Conservation (phyloP, 2,113 vertebrate species). For the Phylloscopus whistleri region DNA sequence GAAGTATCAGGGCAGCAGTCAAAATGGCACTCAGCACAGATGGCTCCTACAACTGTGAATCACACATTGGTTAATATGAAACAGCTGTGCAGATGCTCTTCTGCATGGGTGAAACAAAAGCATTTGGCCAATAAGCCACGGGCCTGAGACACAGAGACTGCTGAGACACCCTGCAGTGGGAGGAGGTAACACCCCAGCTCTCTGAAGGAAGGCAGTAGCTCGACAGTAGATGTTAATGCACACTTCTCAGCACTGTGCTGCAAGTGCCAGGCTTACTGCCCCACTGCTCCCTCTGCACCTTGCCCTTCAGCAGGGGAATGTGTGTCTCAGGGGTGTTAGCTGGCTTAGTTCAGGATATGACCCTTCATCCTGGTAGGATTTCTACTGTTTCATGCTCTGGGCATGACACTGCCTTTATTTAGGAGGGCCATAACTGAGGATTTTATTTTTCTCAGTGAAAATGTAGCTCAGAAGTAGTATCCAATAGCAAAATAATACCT, state of each 20-base stretch:
- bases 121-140: background rate
- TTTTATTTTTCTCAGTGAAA: background rate
- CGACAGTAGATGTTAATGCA: rapidly evolving
- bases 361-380: background rate
- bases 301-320: background rate
- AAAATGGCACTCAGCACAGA: background rate
- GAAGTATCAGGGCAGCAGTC: background rate
- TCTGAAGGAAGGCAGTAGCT: background rate
- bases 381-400: background rate
- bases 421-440: background rate
- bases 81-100: background rate
- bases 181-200: background rate
- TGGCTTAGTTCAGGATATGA: background rate
- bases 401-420: background rate
- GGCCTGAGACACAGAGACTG: background rate
- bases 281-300: background rate
- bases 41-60: background rate
- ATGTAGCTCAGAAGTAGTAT: background rate
- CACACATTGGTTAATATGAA: background rate
- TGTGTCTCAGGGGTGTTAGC: background rate
- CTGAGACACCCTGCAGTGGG: background rate
- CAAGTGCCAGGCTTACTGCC: background rate
- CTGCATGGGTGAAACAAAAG: background rate
- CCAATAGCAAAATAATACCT: background rate
- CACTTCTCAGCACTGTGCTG: background rate